These are phyloP conservation scores for Uria aalge DNA, from an alignment of 2,113 vertebrate genomes.

Conservation along the genomic window DNA sequence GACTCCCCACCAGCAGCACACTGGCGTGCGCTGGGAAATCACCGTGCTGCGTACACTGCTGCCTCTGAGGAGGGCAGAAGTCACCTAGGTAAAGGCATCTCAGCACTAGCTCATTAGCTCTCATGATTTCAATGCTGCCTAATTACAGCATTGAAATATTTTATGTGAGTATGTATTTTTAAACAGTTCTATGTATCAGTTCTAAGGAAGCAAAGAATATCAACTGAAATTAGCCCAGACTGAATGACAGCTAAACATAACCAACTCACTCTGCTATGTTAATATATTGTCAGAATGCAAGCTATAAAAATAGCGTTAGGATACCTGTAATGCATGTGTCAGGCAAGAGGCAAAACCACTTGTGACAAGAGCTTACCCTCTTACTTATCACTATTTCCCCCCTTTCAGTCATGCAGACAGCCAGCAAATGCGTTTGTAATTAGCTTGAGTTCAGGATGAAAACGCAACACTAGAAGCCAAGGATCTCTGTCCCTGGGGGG, in stretches of 20 bases:
- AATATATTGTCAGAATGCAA: not conserved
- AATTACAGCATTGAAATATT: not conserved
- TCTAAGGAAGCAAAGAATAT: not conserved
- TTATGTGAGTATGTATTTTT: not conserved
- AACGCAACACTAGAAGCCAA: not conserved
- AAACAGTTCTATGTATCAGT: not conserved
- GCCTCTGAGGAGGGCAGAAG: not conserved
- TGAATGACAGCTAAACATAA: not conserved
- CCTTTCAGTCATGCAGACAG: not conserved
- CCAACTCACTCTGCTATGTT: not conserved
- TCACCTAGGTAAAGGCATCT: not conserved
- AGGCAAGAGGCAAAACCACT: not conserved
- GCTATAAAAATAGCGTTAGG: rapidly evolving
- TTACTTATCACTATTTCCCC: rapidly evolving
- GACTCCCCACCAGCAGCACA: rapidly evolving
- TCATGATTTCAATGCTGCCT: not conserved
- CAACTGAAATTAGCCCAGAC: not conserved
- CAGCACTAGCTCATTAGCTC: not conserved
- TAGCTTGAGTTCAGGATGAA: not conserved
- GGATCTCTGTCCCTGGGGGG: not conserved
- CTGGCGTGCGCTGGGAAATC: not conserved
- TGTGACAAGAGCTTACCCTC: not conserved
- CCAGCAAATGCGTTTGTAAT: not conserved
- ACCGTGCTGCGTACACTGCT: rapidly evolving
- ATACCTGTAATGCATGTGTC: rapidly evolving